Evolutionary conservation across 2,888 invertebrate genomes (phyloP).

Genomic region (Dasysyrphus tricinctus): DNA sequence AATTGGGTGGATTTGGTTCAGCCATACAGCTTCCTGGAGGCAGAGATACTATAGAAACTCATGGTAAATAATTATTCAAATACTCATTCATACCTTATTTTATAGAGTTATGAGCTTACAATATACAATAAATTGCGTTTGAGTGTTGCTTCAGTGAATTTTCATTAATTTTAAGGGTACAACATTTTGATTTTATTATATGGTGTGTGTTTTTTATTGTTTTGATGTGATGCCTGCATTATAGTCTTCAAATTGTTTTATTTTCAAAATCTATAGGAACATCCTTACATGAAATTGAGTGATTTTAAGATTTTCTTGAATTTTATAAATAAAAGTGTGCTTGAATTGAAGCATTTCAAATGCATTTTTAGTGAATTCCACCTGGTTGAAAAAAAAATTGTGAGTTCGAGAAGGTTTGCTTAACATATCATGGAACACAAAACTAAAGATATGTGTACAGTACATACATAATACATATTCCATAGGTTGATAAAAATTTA

Average conservation of each 20-base stretch:
- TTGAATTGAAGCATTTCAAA: too few species aligned
- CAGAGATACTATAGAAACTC: conserved; percentile 87
- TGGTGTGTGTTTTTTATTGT: conserved; percentile 13
- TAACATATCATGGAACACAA: too few species aligned
- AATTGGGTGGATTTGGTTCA: conserved; percentile 98
- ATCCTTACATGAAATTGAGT: background rate
- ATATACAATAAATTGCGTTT: conserved; percentile 14
- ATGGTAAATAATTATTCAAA: conserved; percentile 82
- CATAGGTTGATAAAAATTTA: too few species aligned
- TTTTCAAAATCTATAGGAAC: background rate
- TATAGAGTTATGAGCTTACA: background rate
- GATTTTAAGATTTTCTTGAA: background rate
- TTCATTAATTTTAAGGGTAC: conserved; percentile 6
- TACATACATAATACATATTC: too few species aligned
- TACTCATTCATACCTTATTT: too few species aligned
- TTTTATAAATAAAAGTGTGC: too few species aligned
- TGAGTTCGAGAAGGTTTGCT: too few species aligned
- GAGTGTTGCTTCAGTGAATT: conserved; percentile 37
- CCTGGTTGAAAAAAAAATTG: too few species aligned
- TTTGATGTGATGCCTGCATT: conserved; percentile 18
- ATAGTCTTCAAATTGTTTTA: background rate
- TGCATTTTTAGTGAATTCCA: too few species aligned
- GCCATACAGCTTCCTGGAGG: conserved; percentile 95
- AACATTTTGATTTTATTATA: background rate
- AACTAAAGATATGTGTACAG: too few species aligned